Conservation (phyloP, 1,140 invertebrate genomes). For the Patella vulgata region DNA sequence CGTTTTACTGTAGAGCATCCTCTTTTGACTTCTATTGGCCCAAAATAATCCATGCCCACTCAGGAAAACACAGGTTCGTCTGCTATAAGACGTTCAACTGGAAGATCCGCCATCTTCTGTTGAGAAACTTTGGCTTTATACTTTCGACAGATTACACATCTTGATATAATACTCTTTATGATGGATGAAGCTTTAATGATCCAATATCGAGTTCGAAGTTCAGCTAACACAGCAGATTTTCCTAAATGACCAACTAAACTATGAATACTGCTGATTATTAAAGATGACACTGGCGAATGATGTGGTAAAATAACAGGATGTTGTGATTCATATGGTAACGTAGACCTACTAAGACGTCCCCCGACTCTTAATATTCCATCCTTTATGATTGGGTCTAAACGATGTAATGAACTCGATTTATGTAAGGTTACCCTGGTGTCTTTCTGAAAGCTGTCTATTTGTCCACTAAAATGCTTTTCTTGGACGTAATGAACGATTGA, state of each 20-base stretch:
- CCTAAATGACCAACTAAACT: conserved; percentile 13
- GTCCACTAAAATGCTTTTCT: neutral
- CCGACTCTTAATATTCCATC: conserved; percentile 24
- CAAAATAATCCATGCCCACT: conserved; percentile 40
- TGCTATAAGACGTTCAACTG: conserved; percentile 17
- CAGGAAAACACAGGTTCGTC: conserved; percentile 33
- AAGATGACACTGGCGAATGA: conserved; percentile 4
- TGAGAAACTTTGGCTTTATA: conserved; percentile 3
- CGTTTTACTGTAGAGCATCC: conserved; percentile 25
- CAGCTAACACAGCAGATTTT: conserved; percentile 17
- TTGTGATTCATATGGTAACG: conserved; percentile 13
- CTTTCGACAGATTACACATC: conserved; percentile 26
- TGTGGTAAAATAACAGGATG: conserved; percentile 30
- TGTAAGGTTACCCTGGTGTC: no score
- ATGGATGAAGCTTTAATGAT: conserved; percentile 15
- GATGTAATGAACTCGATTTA: neutral
- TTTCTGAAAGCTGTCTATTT: neutral
- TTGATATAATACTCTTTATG: conserved; percentile 19
- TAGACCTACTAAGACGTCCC: conserved; percentile 11
- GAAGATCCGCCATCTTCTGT: conserved; percentile 32
- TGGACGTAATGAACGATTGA: neutral
- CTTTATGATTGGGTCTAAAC: conserved; percentile 22
- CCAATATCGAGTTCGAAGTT: conserved; percentile 19
- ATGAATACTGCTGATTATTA: conserved; percentile 26
- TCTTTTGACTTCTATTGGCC: conserved; percentile 39